A percentile compares a stretch with the other conserved stretches of the same genome.
Evolutionary conservation across 2,113 vertebrate species (phyloP).

Genomic region (Perca schrenkii): DNA sequence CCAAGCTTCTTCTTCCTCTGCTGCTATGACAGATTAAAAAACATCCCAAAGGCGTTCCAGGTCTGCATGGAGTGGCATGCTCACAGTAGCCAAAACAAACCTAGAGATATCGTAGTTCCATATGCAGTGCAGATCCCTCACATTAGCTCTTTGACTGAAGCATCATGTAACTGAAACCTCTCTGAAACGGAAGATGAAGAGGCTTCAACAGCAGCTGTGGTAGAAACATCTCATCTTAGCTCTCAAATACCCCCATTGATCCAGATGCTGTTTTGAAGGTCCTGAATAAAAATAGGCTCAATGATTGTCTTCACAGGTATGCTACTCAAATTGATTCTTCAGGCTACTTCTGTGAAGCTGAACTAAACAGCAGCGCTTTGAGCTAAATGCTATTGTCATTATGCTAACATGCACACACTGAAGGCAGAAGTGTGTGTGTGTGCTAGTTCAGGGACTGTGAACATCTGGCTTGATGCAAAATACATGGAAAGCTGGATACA

Average conservation of each 20-base stretch:
- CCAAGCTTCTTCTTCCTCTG: constrained; percentile 38
- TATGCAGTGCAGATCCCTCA: constrained; percentile 1
- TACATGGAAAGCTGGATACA: not conserved
- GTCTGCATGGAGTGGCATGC: constrained; percentile 40
- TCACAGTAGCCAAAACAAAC: constrained; percentile 55
- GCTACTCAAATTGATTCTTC: not conserved
- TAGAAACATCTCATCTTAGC: not conserved
- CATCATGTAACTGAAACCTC: not conserved
- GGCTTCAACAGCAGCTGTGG: not conserved
- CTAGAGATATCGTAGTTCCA: constrained; percentile 25
- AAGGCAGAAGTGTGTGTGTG: not conserved
- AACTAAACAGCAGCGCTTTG: not conserved
- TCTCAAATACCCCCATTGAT: not conserved
- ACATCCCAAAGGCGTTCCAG: constrained; percentile 37
- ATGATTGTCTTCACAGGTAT: not conserved
- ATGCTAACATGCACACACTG: not conserved
- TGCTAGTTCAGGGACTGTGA: not conserved
- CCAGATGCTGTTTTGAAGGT: not conserved
- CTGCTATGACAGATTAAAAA: constrained; percentile 15
- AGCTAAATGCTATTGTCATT: not conserved
- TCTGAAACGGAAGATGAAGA: not conserved
- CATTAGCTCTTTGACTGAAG: constrained; percentile 31
- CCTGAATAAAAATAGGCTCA: not conserved
- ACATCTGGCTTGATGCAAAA: not conserved
- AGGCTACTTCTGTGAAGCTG: not conserved